Evolutionary conservation across 2,888 invertebrate species (phyloP).

Genomic region (Drosophila flavopinicola): DNA sequence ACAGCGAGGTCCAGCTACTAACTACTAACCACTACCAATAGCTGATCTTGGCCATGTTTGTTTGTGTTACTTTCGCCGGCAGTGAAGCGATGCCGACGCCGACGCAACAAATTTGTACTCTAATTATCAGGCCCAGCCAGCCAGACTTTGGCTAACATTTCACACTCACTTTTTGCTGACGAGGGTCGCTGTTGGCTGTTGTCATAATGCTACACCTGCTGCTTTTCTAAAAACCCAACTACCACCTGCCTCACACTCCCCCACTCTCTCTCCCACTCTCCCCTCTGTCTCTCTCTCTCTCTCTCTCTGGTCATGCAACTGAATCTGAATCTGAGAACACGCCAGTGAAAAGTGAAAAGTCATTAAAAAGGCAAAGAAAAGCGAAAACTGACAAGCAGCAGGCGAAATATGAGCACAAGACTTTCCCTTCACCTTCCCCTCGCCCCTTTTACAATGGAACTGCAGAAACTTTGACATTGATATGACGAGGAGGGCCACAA

Average conservation of each 20-base stretch:
- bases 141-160: constrained; percentile 49
- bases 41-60: constrained; percentile 34
- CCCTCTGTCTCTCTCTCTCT: background rate
- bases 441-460: background rate
- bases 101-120: constrained; percentile 70
- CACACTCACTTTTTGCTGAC: constrained; percentile 71
- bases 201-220: constrained; percentile 60
- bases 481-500: constrained; percentile 46
- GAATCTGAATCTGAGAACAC: constrained; percentile 67
- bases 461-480: constrained; percentile 50
- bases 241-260: background rate
- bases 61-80: constrained; percentile 68
- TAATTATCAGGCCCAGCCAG: constrained; percentile 61
- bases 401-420: constrained; percentile 64
- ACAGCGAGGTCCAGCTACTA: constrained; percentile 1
- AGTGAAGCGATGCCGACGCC: constrained; percentile 64
- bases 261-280: background rate
- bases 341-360: constrained; percentile 74
- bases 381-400: constrained; percentile 70
- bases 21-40: constrained; percentile 7
- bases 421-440: constrained; percentile 6
- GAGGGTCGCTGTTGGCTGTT: constrained; percentile 52
- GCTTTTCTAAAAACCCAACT: constrained; percentile 11
- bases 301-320: constrained; percentile 55
- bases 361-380: constrained; percentile 69